Conservation (phyloP, 2,113 vertebrate species). For the Corythaeola cristata region DNA sequence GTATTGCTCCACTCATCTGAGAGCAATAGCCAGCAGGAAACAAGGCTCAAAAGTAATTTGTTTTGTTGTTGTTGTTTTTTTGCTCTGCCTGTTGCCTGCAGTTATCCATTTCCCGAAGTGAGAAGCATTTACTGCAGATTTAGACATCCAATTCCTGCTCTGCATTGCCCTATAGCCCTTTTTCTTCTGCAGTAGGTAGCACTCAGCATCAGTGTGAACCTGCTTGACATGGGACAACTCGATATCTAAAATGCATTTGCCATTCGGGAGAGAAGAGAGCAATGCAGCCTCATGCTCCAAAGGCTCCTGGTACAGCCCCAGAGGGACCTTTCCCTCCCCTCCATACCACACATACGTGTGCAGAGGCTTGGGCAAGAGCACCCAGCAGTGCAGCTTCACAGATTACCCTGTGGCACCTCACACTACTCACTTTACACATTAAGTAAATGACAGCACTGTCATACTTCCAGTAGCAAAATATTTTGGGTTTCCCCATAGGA, state of each 20-base stretch:
- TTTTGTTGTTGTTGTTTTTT: neutral
- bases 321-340: neutral
- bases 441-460: neutral
- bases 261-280: neutral
- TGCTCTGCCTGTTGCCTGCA: neutral
- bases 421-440: fast-evolving
- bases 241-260: neutral
- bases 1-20: neutral
- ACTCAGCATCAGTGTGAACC: neutral
- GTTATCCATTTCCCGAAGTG: neutral
- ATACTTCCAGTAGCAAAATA: neutral
- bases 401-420: neutral
- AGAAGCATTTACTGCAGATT: neutral
- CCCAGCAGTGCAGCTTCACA: neutral
- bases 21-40: neutral
- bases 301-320: neutral
- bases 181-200: neutral
- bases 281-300: neutral
- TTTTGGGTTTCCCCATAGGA: neutral
- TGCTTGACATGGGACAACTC: neutral
- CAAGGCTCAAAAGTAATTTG: neutral
- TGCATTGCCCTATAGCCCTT: neutral
- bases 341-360: neutral
- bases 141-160: neutral
- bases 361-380: neutral